A percentile compares a stretch with the other conserved stretches of the same genome.
Evolutionary conservation across 1,140 invertebrate genomes (phyloP).

Genomic region (Arctopsyche grandis): DNA sequence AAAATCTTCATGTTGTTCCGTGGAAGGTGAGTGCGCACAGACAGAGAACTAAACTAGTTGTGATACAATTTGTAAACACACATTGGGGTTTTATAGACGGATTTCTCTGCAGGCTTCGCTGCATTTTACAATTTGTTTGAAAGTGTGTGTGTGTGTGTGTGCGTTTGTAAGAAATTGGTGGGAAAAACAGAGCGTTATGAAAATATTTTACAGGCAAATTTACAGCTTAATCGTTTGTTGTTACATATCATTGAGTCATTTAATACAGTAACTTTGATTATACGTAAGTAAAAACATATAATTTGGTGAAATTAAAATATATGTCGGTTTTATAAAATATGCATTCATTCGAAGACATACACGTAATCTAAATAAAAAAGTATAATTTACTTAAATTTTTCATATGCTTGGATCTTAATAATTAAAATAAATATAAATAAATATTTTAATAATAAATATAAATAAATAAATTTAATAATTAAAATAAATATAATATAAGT

Average conservation of each 20-base stretch:
- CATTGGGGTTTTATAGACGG: constrained; percentile 50
- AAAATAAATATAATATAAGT: too few relatives aligned
- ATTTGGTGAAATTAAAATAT: too few relatives aligned
- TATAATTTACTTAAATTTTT: too few relatives aligned
- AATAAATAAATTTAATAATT: too few relatives aligned
- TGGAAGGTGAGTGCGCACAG: constrained; percentile 36
- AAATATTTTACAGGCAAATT: constrained; percentile 10
- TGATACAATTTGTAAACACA: constrained; percentile 43
- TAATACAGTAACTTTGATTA: background rate
- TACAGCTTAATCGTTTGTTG: constrained; percentile 1
- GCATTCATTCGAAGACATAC: too few relatives aligned
- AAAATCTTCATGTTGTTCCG: constrained; percentile 45
- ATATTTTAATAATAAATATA: too few relatives aligned
- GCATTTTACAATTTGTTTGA: constrained; percentile 41
- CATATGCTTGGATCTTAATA: too few relatives aligned
- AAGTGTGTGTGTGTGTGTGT: constrained; percentile 16
- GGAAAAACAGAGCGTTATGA: constrained; percentile 8
- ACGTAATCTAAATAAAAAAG: too few relatives aligned
- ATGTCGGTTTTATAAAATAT: too few relatives aligned
- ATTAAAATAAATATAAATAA: too few relatives aligned
- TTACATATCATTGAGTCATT: background rate
- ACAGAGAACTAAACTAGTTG: constrained; percentile 41
- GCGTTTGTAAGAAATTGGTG: constrained; percentile 10
- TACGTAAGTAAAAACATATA: too few relatives aligned
- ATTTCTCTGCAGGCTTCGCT: constrained; percentile 52